These are phyloP conservation scores for Taeniopygia guttata DNA, from an alignment of 2,797 vertebrate species.

Conservation along the genomic window DNA sequence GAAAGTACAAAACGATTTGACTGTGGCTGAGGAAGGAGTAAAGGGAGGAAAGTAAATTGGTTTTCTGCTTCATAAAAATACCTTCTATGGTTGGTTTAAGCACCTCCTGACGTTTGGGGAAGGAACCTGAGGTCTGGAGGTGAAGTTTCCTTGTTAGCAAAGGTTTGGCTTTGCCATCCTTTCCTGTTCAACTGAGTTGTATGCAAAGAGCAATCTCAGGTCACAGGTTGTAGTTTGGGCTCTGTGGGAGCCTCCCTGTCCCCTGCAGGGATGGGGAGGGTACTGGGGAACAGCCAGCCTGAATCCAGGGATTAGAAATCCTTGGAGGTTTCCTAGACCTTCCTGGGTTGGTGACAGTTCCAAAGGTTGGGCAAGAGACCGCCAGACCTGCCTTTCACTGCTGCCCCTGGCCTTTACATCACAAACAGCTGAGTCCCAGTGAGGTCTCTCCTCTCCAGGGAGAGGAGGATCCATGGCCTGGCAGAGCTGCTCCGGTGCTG, in stretches of 20 bases:
- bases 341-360: background rate
- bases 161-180: background rate
- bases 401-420: background rate
- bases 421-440: background rate
- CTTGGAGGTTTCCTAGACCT: background rate
- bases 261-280: background rate
- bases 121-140: background rate
- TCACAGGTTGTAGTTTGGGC: background rate
- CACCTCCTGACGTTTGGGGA: background rate
- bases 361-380: background rate
- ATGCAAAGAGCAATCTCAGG: background rate
- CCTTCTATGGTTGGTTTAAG: background rate
- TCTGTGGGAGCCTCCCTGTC: background rate
- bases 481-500: background rate
- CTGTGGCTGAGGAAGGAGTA: conserved; percentile 35
- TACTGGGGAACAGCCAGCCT: background rate
- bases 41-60: conserved; percentile 39
- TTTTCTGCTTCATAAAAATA: background rate
- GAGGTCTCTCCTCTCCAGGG: background rate
- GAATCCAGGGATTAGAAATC: background rate
- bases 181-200: background rate
- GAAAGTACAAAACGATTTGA: background rate
- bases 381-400: background rate
- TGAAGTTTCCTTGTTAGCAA: background rate
- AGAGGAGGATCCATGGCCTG: background rate